Percentiles rank a stretch among this genome's conserved stretches.
Evolutionary conservation across 30 jellyfish, hydroid and myxozoan genomes (phyloP).

Genomic region (Hydractinia echinata): DNA sequence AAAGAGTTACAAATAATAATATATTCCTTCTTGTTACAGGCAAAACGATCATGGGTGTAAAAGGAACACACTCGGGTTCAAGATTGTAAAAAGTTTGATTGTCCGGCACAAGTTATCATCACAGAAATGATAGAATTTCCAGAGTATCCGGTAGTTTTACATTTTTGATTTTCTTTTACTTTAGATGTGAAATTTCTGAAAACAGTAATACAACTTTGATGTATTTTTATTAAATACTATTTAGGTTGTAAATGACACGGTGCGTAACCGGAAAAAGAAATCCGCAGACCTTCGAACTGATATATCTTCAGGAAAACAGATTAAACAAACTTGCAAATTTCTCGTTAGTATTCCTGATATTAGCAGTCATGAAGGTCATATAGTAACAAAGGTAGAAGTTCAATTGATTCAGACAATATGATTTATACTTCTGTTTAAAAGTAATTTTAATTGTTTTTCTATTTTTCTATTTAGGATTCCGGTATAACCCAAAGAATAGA

Average conservation of each 20-base stretch:
- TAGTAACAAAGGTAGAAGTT: not conserved
- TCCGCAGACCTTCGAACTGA: not conserved
- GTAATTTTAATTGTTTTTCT: not conserved
- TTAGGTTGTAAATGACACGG: too few species aligned
- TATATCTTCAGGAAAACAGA: not conserved
- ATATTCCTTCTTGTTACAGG: not conserved
- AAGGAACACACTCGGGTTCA: too few species aligned
- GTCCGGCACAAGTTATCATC: constrained; percentile 34
- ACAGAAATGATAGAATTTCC: constrained; percentile 41
- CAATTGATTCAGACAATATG: not conserved
- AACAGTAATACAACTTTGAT: too few species aligned
- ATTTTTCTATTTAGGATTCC: not conserved
- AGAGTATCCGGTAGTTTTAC: constrained; percentile 23
- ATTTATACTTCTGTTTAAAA: not conserved
- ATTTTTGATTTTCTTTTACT: too few species aligned
- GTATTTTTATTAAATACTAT: too few species aligned
- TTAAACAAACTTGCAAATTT: not conserved
- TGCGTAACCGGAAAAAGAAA: too few species aligned
- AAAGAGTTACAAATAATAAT: too few species aligned
- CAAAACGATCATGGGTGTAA: not conserved
- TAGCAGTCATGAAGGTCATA: not conserved
- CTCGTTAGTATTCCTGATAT: not conserved
- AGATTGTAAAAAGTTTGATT: constrained; percentile 19
- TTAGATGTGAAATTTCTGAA: too few species aligned
- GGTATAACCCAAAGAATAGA: constrained; percentile 1